Evolutionary conservation across 2,797 vertebrate genomes (phyloP).

Genomic region (Picus viridis): DNA sequence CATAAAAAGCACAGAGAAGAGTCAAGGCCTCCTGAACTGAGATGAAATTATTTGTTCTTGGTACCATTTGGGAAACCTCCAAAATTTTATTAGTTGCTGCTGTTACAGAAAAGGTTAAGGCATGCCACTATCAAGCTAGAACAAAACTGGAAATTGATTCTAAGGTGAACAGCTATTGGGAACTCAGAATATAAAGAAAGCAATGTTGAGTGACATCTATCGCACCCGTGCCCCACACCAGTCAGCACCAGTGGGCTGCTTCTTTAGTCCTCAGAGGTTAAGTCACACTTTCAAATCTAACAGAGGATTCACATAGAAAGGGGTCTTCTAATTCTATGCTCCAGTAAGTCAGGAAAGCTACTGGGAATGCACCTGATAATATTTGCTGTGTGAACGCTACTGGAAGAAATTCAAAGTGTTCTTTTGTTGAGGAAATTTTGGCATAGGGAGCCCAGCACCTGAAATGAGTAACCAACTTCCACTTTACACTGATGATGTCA

Average conservation of each 20-base stretch:
- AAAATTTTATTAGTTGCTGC: conserved; percentile 42
- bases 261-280: not conserved
- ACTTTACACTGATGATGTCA: conserved; percentile 43
- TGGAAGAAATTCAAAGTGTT: conserved; percentile 36
- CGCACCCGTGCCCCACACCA: not conserved
- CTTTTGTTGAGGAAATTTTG: conserved; percentile 29
- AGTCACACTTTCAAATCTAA: not conserved
- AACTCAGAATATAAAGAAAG: not conserved
- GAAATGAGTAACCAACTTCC: conserved; percentile 13
- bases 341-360: conserved; percentile 17
- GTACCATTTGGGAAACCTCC: conserved; percentile 55
- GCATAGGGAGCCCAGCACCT: conserved; percentile 19
- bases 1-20: not conserved
- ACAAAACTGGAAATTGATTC: not conserved
- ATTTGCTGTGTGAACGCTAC: not conserved
- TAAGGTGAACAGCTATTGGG: not conserved
- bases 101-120: conserved; percentile 59
- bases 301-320: not conserved
- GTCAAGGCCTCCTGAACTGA: not conserved
- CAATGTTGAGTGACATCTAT: not conserved
- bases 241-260: not conserved
- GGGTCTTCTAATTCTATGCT: not conserved
- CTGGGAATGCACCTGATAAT: not conserved
- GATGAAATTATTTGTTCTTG: conserved; percentile 20
- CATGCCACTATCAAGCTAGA: not conserved